Conservation (phyloP, 2,113 vertebrate genomes). For the Bubo blakistoni region DNA sequence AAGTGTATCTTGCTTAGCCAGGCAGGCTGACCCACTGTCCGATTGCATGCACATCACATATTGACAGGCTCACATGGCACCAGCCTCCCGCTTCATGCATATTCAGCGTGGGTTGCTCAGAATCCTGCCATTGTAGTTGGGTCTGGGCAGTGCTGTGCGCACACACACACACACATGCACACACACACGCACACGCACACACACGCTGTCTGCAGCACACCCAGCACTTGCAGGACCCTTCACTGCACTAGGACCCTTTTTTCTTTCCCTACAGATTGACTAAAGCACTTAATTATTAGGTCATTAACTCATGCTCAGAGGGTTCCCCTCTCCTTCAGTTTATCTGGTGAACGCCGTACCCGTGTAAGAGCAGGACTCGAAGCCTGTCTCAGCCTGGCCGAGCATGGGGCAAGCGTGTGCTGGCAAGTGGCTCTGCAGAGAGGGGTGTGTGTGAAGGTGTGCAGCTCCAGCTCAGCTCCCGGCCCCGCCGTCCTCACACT, state of each 20-base stretch:
- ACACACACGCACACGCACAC: not conserved
- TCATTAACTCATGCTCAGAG: not conserved
- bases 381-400: not conserved
- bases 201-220: not conserved
- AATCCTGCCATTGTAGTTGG: not conserved
- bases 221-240: not conserved
- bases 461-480: not conserved
- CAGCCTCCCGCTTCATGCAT: constrained; percentile 30
- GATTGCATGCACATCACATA: not conserved
- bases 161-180: not conserved
- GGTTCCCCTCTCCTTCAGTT: not conserved
- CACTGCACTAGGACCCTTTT: not conserved
- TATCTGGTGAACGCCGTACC: not conserved
- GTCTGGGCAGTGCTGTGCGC: not conserved
- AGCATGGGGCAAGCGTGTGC: rapidly evolving
- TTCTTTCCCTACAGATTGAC: not conserved
- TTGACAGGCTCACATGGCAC: not conserved
- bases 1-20: not conserved
- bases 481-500: not conserved
- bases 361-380: not conserved
- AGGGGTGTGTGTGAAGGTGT: not conserved
- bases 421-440: not conserved
- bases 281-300: not conserved
- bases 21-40: not conserved
- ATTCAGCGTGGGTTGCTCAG: not conserved